Evolutionary conservation across 2,888 invertebrate genomes (phyloP), one percentile per base, ranked within the genome.

Genomic region (Enchytraeus crypticus): DNA sequence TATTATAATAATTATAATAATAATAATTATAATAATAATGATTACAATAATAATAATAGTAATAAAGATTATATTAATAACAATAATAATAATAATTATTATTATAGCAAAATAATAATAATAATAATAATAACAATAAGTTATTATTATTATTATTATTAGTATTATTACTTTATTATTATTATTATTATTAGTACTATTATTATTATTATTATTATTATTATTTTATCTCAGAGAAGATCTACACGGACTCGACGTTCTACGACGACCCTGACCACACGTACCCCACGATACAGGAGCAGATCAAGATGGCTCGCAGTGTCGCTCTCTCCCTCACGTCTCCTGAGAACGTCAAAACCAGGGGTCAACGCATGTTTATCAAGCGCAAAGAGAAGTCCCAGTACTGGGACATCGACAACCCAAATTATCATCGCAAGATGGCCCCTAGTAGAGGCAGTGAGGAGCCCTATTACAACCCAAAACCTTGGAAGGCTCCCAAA

Each of bases 251-350:
- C 69, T 79, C 80, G 3, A 72, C 78, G 18, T 79, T 79, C 68
- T 79, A 77, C 66, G 75, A 75, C 66, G 78, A 77, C 59, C 75
- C 77, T 5, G 71, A 71, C 33, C 70, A 74, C 57, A 74, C 74
- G 60, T 95, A 93, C 80, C 96, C 96, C 3, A 95, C 95, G 0
- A 90, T 96, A 69, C 91, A 93, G 79, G 95, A 96, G 78, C 95
- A 96, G 82, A 92, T 96, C 80, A 88, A 91, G 79, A 84, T 96
- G 73, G 95, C 95, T 53, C 84, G 90, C 67, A 84, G 88, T 78
- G 95, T 96, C 79, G 93, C 93, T 66, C 86, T 87, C 81, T 92
- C 92, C 34, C 82, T 96, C 73, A 90, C 90, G 72, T 91, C 93
- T 79, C 74, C 74, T 30, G 74, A 88, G 82, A 95, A 95, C 81